These are phyloP conservation scores for Cuniculus paca DNA, from an alignment of 2,797 vertebrate genomes.

Conservation along the genomic window DNA sequence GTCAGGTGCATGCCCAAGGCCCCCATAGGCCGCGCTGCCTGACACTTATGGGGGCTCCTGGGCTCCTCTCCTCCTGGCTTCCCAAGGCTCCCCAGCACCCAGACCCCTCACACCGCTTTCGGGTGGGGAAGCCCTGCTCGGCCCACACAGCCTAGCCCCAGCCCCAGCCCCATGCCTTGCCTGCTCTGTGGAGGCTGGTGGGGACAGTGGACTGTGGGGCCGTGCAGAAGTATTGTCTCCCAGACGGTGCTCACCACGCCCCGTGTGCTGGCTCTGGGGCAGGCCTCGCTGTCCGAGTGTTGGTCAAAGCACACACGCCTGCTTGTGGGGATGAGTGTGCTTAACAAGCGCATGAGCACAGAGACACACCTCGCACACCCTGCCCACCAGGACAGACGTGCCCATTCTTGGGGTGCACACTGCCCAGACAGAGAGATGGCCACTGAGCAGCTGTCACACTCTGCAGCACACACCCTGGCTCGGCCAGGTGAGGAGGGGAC, in stretches of 20 bases:
- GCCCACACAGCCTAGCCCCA: no score
- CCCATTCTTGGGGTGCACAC: neutral
- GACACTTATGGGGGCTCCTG: neutral
- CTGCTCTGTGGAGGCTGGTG: no score
- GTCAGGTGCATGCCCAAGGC: neutral
- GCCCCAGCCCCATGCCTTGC: no score
- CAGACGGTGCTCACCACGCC: accelerated
- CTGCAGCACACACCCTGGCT: neutral
- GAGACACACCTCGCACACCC: neutral
- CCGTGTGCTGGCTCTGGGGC: neutral
- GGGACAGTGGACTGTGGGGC: neutral
- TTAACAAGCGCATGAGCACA: neutral
- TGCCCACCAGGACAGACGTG: neutral
- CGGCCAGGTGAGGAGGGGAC: neutral
- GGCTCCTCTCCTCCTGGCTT: neutral
- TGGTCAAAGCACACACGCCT: neutral
- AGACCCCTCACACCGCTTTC: no score
- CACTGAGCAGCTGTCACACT: neutral
- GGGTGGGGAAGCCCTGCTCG: neutral
- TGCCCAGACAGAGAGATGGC: neutral
- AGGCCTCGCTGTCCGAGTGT: accelerated
- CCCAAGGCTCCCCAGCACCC: no score
- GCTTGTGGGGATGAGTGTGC: neutral
- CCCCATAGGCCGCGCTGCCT: neutral
- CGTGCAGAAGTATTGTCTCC: accelerated